Conservation (phyloP, 2,797 vertebrate species). For the Eurystomus glaucurus region DNA sequence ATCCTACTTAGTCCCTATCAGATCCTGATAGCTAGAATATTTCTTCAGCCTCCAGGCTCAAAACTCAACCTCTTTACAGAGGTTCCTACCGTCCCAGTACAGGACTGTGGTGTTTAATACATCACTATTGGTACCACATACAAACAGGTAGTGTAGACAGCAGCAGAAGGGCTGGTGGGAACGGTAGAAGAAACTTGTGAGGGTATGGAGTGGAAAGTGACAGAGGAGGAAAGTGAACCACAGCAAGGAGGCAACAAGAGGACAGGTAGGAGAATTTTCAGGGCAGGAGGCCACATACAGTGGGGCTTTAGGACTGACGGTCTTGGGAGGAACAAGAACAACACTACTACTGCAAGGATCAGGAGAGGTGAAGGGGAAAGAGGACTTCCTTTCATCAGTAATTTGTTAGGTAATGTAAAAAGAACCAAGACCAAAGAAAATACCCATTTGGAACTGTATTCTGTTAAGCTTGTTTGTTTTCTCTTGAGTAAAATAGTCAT, state of each 20-base stretch:
- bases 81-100: neutral
- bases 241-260: neutral
- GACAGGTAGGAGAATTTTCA: neutral
- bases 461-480: neutral
- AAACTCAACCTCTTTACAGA: neutral
- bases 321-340: neutral
- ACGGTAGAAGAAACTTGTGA: neutral
- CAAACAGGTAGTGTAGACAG: neutral
- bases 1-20: neutral
- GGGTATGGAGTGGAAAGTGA: neutral
- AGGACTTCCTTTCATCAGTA: neutral
- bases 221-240: neutral
- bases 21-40: neutral
- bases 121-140: neutral
- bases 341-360: neutral
- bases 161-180: neutral
- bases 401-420: neutral
- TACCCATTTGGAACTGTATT: neutral
- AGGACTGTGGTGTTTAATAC: fast-evolving
- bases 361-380: neutral
- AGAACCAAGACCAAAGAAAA: neutral
- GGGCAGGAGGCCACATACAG: neutral
- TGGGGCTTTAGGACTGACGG: neutral
- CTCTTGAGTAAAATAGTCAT: neutral
- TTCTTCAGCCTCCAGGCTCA: neutral